phyloP scores from a whole-genome alignment of 2,888 invertebrate genomes.

The Teleogryllus oceanicus region DNA sequence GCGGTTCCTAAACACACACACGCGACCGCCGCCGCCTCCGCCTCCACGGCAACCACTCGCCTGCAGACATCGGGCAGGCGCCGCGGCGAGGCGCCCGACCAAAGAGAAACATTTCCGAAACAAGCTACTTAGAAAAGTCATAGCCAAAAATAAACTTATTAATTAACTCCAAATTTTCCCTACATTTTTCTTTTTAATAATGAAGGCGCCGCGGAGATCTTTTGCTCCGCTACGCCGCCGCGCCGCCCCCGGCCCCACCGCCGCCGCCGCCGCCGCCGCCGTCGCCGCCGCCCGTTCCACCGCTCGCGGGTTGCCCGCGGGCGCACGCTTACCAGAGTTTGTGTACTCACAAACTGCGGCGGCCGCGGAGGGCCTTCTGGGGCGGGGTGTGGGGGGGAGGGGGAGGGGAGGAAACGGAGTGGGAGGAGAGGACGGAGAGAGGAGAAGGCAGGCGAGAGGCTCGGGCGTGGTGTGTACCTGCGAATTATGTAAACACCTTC shows the following conservation, averaged over 20 bases:
- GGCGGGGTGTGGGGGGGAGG: not conserved
- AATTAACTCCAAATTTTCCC: not conserved
- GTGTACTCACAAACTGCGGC: not conserved
- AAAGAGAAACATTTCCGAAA: not conserved
- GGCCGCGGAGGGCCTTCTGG: not conserved
- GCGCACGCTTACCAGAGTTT: not conserved
- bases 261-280: no score
- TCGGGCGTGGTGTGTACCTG: not conserved
- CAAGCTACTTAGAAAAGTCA: conserved; percentile 18
- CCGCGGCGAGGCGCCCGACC: not conserved
- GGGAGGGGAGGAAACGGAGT: not conserved
- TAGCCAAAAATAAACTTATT: conserved; percentile 5
- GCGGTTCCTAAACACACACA: not conserved
- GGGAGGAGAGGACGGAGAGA: not conserved
- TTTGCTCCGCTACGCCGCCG: not conserved
- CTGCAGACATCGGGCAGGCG: not conserved
- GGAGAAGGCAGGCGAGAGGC: not conserved
- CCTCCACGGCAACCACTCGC: not conserved
- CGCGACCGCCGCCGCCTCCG: not conserved
- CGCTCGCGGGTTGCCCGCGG: not conserved
- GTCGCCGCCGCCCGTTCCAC: no score
- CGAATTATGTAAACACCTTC: not conserved
- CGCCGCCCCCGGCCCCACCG: no score
- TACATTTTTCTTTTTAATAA: conserved; percentile 18
- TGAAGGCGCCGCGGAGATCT: conserved; percentile 1